These are phyloP conservation scores for Microdon myrmicae DNA, from an alignment of 2,888 invertebrate species.

Conservation along the genomic window DNA sequence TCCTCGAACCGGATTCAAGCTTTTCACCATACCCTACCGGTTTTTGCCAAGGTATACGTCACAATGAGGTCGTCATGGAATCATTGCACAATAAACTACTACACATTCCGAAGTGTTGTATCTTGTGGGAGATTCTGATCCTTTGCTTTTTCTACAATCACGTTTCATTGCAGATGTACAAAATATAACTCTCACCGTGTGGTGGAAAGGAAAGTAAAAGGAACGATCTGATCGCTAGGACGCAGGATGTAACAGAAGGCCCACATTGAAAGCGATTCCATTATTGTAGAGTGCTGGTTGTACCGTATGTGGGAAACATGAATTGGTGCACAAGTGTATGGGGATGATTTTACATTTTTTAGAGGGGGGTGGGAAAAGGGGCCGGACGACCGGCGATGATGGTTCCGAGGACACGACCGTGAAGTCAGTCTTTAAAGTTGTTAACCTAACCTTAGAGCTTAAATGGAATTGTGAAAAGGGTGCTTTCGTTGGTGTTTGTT, in stretches of 20 bases:
- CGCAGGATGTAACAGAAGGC: slow-evolving; percentile 15
- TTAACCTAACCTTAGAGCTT: slow-evolving; percentile 36
- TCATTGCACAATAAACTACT: slow-evolving; percentile 21
- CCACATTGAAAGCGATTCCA: slow-evolving; percentile 33
- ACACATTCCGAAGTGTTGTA: too few species aligned
- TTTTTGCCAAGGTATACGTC: slow-evolving; percentile 27
- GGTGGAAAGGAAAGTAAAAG: slow-evolving; percentile 34
- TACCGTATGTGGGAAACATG: slow-evolving; percentile 15
- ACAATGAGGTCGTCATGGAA: slow-evolving; percentile 38
- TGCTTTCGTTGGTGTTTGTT: slow-evolving; percentile 19
- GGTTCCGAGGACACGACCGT: slow-evolving; percentile 42
- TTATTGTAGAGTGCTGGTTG: slow-evolving; percentile 31
- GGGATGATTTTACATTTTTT: too few species aligned
- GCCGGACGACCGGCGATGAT: too few species aligned
- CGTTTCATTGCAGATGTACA: too few species aligned
- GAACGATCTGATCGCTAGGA: slow-evolving; percentile 16
- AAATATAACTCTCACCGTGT: background rate
- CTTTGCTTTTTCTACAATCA: too few species aligned
- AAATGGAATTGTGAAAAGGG: slow-evolving; percentile 5
- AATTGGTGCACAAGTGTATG: slow-evolving; percentile 1
- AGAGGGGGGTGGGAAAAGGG: too few species aligned
- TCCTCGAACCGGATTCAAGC: slow-evolving; percentile 25
- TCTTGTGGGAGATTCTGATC: too few species aligned
- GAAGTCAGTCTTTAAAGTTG: slow-evolving; percentile 44
- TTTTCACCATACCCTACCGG: slow-evolving; percentile 44